Evolutionary conservation across 2,797 vertebrate species (phyloP).

Genomic region (Sebastes oblongus): DNA sequence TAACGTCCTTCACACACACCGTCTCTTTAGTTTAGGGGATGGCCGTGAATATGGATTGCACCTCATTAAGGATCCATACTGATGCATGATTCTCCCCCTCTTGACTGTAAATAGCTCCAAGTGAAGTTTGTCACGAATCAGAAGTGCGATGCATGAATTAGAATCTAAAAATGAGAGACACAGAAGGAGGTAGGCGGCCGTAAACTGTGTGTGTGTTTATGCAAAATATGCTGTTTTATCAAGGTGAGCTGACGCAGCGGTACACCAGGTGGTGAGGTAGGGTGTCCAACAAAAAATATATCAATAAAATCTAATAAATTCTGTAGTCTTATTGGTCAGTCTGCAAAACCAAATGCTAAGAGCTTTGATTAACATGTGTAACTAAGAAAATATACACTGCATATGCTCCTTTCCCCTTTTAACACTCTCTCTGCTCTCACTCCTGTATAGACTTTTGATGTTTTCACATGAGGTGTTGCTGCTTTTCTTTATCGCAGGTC

Average conservation of each 20-base stretch:
- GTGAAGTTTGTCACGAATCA: conserved; percentile 37
- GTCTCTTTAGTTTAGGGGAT: conserved; percentile 13
- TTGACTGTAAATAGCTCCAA: conserved; percentile 56
- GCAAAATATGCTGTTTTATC: conserved; percentile 3
- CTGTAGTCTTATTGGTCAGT: too few relatives aligned
- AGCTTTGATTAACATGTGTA: background rate
- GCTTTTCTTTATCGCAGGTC: background rate
- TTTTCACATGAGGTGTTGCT: background rate
- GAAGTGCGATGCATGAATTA: conserved; percentile 18
- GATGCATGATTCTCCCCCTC: conserved; percentile 7
- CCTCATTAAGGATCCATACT: conserved; percentile 42
- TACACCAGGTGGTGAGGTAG: background rate
- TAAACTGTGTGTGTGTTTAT: conserved; percentile 6
- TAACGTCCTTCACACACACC: conserved; percentile 24
- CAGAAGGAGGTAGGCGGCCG: background rate
- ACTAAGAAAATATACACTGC: background rate
- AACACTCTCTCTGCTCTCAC: background rate
- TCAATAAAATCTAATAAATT: background rate
- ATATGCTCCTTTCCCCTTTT: background rate
- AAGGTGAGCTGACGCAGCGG: conserved; percentile 24
- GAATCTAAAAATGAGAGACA: conserved; percentile 30
- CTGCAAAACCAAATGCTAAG: background rate
- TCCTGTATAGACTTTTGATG: background rate
- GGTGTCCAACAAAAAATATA: background rate
- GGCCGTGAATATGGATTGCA: conserved; percentile 60